These are phyloP conservation scores for Geophilus truncorum DNA, from an alignment of 2,888 invertebrate species.

Conservation along the genomic window DNA sequence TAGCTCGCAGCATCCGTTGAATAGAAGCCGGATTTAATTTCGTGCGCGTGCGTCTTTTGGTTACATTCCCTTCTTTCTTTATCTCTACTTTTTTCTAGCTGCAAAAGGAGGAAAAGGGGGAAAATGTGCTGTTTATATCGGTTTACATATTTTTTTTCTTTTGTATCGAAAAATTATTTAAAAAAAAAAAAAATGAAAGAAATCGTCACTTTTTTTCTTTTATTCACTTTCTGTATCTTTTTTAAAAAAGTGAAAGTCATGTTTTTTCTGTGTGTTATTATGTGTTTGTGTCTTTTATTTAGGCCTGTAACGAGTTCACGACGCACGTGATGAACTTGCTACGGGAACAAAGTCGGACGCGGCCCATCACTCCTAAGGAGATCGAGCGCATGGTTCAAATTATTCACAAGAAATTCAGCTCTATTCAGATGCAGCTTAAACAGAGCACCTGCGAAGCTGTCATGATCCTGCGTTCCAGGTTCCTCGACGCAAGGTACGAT, in stretches of 20 bases:
- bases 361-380: constrained; percentile 96
- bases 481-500: constrained; percentile 62
- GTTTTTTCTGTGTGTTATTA: background rate
- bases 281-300: constrained; percentile 36
- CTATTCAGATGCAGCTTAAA: constrained; percentile 94
- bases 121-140: too few relatives aligned
- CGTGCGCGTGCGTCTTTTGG: too few relatives aligned
- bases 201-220: background rate
- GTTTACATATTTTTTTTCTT: too few relatives aligned
- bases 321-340: constrained; percentile 99
- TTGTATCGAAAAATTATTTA: too few relatives aligned
- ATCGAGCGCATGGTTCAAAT: constrained; percentile 99
- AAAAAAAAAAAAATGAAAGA: too few relatives aligned
- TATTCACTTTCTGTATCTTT: background rate
- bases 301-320: constrained; percentile 99
- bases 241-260: too few relatives aligned
- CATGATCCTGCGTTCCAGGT: constrained; percentile 90
- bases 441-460: constrained; percentile 99
- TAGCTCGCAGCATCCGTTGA: too few relatives aligned
- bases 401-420: constrained; percentile 96
- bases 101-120: too few relatives aligned
- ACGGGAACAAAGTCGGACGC: constrained; percentile 91
- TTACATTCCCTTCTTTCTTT: too few relatives aligned
- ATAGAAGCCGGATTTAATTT: too few relatives aligned
- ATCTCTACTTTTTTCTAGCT: too few relatives aligned